Percentiles rank a stretch among this genome's conserved stretches.
These are phyloP conservation scores for Cistogaster globosa DNA, from an alignment of 2,888 invertebrate genomes.

Conservation along the genomic window DNA sequence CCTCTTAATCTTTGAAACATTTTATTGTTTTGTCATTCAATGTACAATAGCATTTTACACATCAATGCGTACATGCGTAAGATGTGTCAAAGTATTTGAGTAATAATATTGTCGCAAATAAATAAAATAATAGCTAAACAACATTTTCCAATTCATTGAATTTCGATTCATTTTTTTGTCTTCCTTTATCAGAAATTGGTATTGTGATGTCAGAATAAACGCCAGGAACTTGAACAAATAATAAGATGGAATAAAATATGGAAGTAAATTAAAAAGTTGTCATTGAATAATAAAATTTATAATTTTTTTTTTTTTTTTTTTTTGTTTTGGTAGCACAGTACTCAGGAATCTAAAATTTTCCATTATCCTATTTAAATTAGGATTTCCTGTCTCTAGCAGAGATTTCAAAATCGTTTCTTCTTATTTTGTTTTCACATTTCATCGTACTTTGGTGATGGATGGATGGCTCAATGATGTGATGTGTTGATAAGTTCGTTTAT, in stretches of 20 bases:
- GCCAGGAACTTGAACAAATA: constrained; percentile 8
- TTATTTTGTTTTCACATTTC: neutral
- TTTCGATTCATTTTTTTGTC: constrained; percentile 59
- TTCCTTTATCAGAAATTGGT: constrained; percentile 49
- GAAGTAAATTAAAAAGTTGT: constrained; percentile 65
- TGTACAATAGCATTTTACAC: constrained; percentile 42
- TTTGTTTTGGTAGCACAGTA: neutral
- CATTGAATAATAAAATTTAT: constrained; percentile 32
- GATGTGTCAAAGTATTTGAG: constrained; percentile 36
- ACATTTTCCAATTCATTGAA: constrained; percentile 71
- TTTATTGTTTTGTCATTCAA: constrained; percentile 7
- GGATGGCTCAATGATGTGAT: constrained; percentile 63
- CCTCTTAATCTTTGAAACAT: too few relatives aligned
- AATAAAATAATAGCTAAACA: constrained; percentile 70
- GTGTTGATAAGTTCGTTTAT: constrained; percentile 56
- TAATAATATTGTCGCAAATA: constrained; percentile 48
- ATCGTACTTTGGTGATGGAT: constrained; percentile 50
- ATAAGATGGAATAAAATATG: constrained; percentile 9
- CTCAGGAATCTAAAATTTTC: constrained; percentile 21
- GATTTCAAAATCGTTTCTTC: constrained; percentile 41
- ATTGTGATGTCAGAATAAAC: constrained; percentile 41
- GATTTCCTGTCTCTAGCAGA: constrained; percentile 46
- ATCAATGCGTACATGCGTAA: constrained; percentile 49
- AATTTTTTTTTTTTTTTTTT: too few relatives aligned
- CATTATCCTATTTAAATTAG: constrained; percentile 17